Base-by-base conservation (phyloP, 2,797 vertebrate genomes). In the Peromyscus eremicus region DNA sequence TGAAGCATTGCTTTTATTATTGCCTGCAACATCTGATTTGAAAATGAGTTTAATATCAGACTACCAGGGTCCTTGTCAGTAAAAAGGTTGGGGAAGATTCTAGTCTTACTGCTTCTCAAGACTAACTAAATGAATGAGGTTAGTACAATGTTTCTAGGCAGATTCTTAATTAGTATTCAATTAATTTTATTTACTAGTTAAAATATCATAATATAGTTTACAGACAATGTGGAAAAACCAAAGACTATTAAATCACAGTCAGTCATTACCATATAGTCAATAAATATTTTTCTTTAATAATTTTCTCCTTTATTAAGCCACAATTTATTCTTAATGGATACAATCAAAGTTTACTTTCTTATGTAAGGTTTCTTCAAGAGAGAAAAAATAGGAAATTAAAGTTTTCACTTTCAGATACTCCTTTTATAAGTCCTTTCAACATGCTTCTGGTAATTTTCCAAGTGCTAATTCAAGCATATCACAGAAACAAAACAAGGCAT, bases 1-100 rank as follows among this genome's bases (percentile, higher is more conserved):
- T 88, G 25, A 92, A 96, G 25, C 86, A 16, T 52, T 97, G 64
- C 6, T 87, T 23, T 71, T 57, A 92, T 76, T 85, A 29, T 64
- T 84, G 21, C 21, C 32, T 73, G 84, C 86, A 94, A 90, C 8
- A 70, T 9, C 13, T 32, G 8, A 90, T 79, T 96, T 93, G 70
- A 70, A 87, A 95, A 19, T 87, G 32, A 75, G 9, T 68, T 75
- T 70, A 6, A 10, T 79, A 77, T 91, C 14, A 82, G 27, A 70
- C 6, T 19, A 76, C 43, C 29, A 83, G 5, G 10, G 60, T 34
- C 13, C 82, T 89, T 70, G 7, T 75, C 49, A 94, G 49, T 27
- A 9, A 92, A 86, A 5, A 34, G 32, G 76, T 66, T 19, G 17
- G 11, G 2, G 27, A 70, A 81, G 75, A 37, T 3, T 8, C 10